Base-by-base conservation (phyloP, 2,113 vertebrate genomes). In the Phalacrocorax carbo region DNA sequence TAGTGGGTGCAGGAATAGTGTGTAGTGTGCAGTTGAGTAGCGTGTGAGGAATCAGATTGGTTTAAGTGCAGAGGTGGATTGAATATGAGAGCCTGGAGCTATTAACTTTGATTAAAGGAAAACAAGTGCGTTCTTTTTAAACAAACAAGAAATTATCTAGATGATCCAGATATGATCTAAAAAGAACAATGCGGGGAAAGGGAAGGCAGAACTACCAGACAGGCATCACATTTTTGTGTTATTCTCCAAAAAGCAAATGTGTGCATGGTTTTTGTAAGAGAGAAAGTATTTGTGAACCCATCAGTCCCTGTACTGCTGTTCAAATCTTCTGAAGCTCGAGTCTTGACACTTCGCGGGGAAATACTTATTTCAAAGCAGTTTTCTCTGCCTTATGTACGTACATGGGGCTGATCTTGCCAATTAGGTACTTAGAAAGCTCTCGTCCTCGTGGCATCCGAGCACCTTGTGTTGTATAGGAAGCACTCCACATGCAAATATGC, bases 381-480 rank as follows among this genome's bases (percentile, higher is more conserved):
- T 58, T 55, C 30, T 34, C 22, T 70, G 61, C 86, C 26, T 71
- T 54, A 13, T 0, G 0, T 79, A 13, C 0, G 0, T 79, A 12
- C 15, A 1, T 10, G 58, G 86, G 60, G n/a, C 64, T 54, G 44
- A 30, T 83, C 34, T 66, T 64, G 64, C 79, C 62, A 29, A 5
- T 46, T 61, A 82, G 23, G 11, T 46, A 8, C 90, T 82, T 90
- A 2, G 2, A 36, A 44, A 72, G 62, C 76, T 86, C 60, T 90
- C 0, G 0, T 88, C 58, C n/a, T 68, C 2, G 0, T 25, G 69
- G 46, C 30, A 42, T 36, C 64, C 2, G 3, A 81, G 60, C 77
- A 60, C 81, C 65, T 82, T 36, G 60, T 48, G 51, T 82, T 75
- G 48, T 54, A 2, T 15, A 52, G 81, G 57, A 82, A 64, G 30